Percentiles rank a stretch among this genome's conserved stretches.
Conservation (phyloP, 2,113 vertebrate species). For the Lasiurus cinereus region DNA sequence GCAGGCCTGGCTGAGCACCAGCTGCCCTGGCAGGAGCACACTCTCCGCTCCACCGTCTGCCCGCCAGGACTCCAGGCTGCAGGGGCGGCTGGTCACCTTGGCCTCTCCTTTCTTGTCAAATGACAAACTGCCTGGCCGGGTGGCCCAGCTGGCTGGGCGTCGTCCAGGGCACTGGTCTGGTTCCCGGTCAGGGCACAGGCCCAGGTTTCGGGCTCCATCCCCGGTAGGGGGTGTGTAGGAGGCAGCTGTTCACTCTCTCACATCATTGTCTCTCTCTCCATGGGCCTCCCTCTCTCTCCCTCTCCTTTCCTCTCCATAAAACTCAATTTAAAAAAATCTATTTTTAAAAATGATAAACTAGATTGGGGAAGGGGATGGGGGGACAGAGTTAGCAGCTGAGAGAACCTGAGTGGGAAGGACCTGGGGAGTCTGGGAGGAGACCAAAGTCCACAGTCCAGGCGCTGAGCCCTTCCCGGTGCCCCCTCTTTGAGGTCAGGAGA, state of each 20-base stretch:
- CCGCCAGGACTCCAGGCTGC: background rate
- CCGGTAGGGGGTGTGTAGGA: background rate
- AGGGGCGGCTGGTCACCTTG: background rate
- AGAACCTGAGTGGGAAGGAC: background rate
- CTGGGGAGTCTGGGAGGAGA: background rate
- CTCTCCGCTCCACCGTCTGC: constrained; percentile 12
- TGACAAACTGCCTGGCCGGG: background rate
- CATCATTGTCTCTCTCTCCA: background rate
- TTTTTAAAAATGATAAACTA: background rate
- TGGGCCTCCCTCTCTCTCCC: background rate
- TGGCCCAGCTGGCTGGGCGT: background rate
- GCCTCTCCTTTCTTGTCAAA: background rate
- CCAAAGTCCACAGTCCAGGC: background rate
- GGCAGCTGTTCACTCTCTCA: background rate
- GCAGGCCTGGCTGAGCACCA: constrained; percentile 40
- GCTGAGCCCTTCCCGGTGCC: too few relatives aligned
- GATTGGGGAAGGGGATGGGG: accelerated
- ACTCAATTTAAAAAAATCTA: background rate
- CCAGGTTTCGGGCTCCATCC: too few relatives aligned
- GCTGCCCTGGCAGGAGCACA: constrained; percentile 34
- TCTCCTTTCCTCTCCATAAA: background rate
- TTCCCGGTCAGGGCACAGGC: too few relatives aligned
- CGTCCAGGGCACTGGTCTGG: background rate
- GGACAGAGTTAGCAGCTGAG: background rate
- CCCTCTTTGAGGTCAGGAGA: background rate